Percentiles rank a stretch among this genome's conserved stretches.
Evolutionary conservation across 2,113 vertebrate species (phyloP).

Genomic region (Panurus biarmicus): DNA sequence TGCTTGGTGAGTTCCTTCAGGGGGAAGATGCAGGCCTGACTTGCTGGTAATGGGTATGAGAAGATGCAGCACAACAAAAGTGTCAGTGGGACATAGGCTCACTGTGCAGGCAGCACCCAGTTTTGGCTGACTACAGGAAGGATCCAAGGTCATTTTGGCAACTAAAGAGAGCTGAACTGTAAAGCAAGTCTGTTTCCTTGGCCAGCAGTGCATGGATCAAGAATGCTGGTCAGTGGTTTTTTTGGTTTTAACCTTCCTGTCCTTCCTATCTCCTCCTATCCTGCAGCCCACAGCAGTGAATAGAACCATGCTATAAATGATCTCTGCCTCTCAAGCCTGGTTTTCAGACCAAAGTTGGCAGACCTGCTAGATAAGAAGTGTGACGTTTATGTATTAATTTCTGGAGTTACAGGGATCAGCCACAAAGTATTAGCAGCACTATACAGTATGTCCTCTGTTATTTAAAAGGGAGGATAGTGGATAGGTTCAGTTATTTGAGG

Average conservation of each 20-base stretch:
- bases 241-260: conserved; percentile 11
- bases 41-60: accelerated
- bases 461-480: neutral
- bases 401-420: conserved; percentile 21
- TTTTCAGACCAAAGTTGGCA: neutral
- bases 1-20: neutral
- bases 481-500: conserved; percentile 21
- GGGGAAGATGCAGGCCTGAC: neutral
- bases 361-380: neutral
- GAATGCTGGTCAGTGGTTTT: neutral
- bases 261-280: neutral
- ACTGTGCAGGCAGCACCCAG: neutral
- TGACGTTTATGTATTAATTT: neutral
- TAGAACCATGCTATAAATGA: neutral
- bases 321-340: neutral
- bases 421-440: neutral
- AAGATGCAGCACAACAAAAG: neutral
- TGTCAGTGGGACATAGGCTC: neutral
- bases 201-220: conserved; percentile 8
- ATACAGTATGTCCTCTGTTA: neutral
- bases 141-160: neutral
- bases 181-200: conserved; percentile 18
- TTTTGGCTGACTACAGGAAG: neutral
- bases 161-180: neutral
- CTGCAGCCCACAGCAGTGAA: neutral